Conservation (phyloP, 2,113 vertebrate species). For the Sturnira hondurensis region DNA sequence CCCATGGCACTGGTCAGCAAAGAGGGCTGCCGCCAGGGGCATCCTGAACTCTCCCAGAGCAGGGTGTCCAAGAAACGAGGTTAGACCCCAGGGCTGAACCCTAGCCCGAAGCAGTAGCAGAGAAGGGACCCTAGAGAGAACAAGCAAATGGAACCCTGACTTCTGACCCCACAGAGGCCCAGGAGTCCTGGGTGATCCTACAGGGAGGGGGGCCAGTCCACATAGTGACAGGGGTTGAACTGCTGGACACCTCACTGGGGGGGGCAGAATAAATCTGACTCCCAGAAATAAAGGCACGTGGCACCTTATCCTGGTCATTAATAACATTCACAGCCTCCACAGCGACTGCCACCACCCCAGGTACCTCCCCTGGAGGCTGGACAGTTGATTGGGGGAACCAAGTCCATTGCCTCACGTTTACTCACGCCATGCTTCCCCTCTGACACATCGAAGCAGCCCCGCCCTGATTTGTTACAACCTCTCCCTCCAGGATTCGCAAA, state of each 20-base stretch:
- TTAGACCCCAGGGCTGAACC: background rate
- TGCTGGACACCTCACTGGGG: background rate
- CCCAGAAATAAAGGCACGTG: background rate
- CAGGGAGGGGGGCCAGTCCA: background rate
- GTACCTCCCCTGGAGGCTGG: background rate
- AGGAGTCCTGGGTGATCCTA: background rate
- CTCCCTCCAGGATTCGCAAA: background rate
- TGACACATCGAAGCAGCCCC: background rate
- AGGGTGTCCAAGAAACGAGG: background rate
- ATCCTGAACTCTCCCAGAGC: background rate
- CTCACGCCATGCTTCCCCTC: background rate
- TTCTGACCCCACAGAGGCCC: background rate
- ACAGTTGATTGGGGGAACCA: background rate
- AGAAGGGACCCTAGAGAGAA: background rate
- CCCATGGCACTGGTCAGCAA: background rate
- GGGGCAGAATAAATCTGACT: background rate
- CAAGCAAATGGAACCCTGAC: background rate
- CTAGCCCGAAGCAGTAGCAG: background rate
- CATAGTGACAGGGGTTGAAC: background rate
- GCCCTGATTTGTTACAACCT: background rate
- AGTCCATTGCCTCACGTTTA: background rate
- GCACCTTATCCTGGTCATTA: no score
- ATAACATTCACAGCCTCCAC: background rate
- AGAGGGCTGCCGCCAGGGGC: background rate
- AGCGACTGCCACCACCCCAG: accelerated